phyloP scores from a whole-genome alignment of 2,888 invertebrate genomes.

The Cepaea hortensis region DNA sequence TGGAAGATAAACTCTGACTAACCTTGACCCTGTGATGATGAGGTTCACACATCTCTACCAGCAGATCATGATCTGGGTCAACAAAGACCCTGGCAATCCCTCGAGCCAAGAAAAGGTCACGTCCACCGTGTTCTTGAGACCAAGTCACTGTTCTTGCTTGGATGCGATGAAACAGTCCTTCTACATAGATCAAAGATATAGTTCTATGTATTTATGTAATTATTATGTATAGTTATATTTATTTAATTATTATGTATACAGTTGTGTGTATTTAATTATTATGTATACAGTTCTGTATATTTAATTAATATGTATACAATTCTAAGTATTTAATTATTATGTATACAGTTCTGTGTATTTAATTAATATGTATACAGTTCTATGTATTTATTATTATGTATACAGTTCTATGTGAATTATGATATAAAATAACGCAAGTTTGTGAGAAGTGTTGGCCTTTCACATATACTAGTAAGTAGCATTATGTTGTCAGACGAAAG shows the following conservation, averaged over 20 bases:
- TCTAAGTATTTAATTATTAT: too few relatives aligned
- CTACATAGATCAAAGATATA: conserved; percentile 55
- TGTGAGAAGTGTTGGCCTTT: too few relatives aligned
- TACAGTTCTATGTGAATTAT: background rate
- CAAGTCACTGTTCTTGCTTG: conserved; percentile 69
- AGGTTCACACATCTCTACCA: conserved; percentile 66
- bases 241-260: background rate
- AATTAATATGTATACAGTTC: too few relatives aligned
- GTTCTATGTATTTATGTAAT: background rate
- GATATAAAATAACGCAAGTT: too few relatives aligned
- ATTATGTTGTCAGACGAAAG: too few relatives aligned
- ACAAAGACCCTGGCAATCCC: conserved; percentile 70
- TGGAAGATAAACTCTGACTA: background rate
- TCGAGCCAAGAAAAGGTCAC: conserved; percentile 68
- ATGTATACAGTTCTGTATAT: too few relatives aligned
- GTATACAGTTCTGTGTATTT: too few relatives aligned
- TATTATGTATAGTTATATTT: background rate
- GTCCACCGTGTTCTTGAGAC: conserved; percentile 71
- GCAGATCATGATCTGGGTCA: conserved; percentile 74
- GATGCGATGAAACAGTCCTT: conserved; percentile 73
- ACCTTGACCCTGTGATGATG: conserved; percentile 72
- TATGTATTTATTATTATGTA: background rate
- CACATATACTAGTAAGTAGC: too few relatives aligned
- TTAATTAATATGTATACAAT: too few relatives aligned
- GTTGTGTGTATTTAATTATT: background rate